Base-by-base conservation (phyloP, 2,113 vertebrate species). In the Struthidea cinerea region DNA sequence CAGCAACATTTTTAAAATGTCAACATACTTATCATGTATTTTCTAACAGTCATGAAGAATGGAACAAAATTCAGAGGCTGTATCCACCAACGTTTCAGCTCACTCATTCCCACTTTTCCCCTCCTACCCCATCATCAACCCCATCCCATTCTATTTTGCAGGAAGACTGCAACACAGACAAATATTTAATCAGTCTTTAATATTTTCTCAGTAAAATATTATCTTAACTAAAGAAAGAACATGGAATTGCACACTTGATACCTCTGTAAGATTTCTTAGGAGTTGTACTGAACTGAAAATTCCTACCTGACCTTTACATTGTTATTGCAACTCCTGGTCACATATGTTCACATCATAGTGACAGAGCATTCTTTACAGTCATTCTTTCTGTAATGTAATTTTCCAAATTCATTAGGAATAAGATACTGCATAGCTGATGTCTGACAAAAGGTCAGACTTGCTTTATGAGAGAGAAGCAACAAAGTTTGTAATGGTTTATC, bases 71-170 rank as follows among this genome's bases (percentile, higher is more conserved):
- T 68, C 28, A 75, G 46, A 80, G 24, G 21, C 9, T 71, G 41
- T 16, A 63, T 42, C 4, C 19, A 63, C 5, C 8, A 57, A 27
- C 1, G 23, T 24, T 71, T 59, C 32, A 68, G 9, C 7, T 77
- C 23, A 47, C 3, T 47, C 55, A 26, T 39, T 65, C 17, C 8
- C 8, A 50, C 3, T 56, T 39, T 59, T 78, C 10, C 16, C 2
- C 1, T 79, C 13, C 4, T n/a, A 56, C 4, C 2, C 18, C 8
- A 35, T 0, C 0, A 37, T 79, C 42, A 70, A 46, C 1, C 1
- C 6, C 14, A 67, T 30, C 11, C 5, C 4, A 50, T 7, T 50
- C 16, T 67, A 13, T 56, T 79, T 75, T 67, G 73, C 6, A 50
- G 8, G 21, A 93, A 59, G 5, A 35, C 27, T 75, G 21, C 16